Evolutionary conservation across 2,888 invertebrate species (phyloP), one percentile per base, ranked within the genome.

Genomic region (Agrilus mali): DNA sequence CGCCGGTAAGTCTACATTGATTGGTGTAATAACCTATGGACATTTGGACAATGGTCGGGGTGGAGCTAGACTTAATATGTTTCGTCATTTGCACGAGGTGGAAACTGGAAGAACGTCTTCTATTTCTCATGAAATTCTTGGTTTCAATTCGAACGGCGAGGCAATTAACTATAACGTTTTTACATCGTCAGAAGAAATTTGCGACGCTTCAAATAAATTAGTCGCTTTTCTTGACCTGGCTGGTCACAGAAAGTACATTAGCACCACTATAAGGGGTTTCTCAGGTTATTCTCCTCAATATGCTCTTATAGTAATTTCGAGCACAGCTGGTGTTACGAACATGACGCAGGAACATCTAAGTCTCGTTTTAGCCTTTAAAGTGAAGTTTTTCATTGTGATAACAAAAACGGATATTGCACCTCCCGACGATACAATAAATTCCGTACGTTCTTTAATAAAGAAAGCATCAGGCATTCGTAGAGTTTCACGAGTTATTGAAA

Each of bases 181-280:
- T 63, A 85, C 88, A 69, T 90, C 89, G 0, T 85, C 92, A 0
- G 93, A 94, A 60, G 86, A 96, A 53, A 95, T 97, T 44, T 92
- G 92, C 53, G 93, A 94, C 60, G 72, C 83, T 36, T 93, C 94
- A 2, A 84, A 87, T 7, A 96, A 95, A 67, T 70, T 98, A 27
- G 86, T 98, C 0, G 92, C 94, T 0, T 89, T 95, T 60, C 80
- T 97, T 58, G 97, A 98, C 68, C 71, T 97, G 54, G 96, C 96
- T 3, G 97, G 97, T 0, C 95, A 97, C 68, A 80, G 86, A 53
- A 95, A 96, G 65, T 98, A 97, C 63, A 78, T 96, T 63, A 77
- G 88, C 49, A 97, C 97, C 40, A 97, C 97, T 1, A 81, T 96
- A 33, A 86, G 92, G 65, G 97, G 96, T 0, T 71, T 97, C 33